Evolutionary conservation across 2,888 invertebrate species (phyloP), one percentile per base, ranked within the genome.

Genomic region (Drosophila robusta): DNA sequence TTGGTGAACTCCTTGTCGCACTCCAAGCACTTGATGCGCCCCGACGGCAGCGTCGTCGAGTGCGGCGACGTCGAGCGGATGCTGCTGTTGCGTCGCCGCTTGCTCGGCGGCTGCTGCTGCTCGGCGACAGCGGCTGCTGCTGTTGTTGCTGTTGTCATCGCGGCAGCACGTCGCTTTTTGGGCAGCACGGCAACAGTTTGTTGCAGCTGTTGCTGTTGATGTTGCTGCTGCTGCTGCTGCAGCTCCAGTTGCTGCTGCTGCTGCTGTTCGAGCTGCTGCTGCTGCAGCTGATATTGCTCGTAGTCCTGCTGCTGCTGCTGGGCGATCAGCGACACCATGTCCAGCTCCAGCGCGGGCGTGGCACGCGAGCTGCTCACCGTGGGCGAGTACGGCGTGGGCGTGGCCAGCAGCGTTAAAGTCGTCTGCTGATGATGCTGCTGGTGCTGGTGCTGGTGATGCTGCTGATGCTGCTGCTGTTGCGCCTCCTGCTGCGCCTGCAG

Each of bases 1-100:
- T 96, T 96, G 91, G 96, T 96, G 93, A 97, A 97, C 42, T 95
- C 93, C 92, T 97, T 97, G 91, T 96, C 95, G 92, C 97, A 98
- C 89, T 96, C 95, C 89, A 95, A 94, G 92, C 97, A 97, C 92
- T 95, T 96, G 91, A 91, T 90, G 41, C 91, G 86, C 1, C 91
- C 90, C 49, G 88, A 87, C 34, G 91, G 89, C 66, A 90, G 81
- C 62, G 78, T 75, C 0, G 85, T 87, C 16, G 87, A 80, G 22
- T 78, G 78, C 4, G 90, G 77, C 34, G 89, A 82, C 38, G 87
- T 89, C 0, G 84, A 84, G 8, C 85, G 75, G 2, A 72, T 62
- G 78, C 74, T 82, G 71, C 78, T 72, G 69, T 80, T 83, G 24
- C 87, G 75, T 0, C 88, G 84, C 4, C 88, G 78, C 65, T 87